phyloP scores from a whole-genome alignment of 1,140 invertebrate species.

The Liolophura sinensis region DNA sequence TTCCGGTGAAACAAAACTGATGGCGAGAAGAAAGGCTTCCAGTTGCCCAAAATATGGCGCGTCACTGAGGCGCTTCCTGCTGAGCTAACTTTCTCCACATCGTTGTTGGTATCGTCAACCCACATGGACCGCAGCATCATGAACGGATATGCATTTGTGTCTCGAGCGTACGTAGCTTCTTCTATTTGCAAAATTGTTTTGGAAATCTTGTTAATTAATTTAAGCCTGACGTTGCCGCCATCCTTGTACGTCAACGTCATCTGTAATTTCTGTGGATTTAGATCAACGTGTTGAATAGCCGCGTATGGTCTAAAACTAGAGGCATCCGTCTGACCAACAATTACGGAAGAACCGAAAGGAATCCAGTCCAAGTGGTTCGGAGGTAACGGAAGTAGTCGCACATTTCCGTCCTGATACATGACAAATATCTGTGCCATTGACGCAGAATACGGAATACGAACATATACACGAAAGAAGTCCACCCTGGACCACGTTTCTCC shows the following conservation, averaged over 20 bases:
- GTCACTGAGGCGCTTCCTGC: no score
- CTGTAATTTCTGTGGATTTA: neutral
- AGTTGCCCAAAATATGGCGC: no score
- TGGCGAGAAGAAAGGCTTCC: no score
- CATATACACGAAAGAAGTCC: neutral
- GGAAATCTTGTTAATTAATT: neutral
- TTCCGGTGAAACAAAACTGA: no score
- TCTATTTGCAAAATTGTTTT: slow-evolving; percentile 3
- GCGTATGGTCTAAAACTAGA: slow-evolving; percentile 3
- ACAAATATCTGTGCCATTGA: slow-evolving; percentile 8
- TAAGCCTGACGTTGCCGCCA: slow-evolving; percentile 3
- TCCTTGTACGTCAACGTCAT: slow-evolving; percentile 1
- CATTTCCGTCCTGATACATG: slow-evolving; percentile 7
- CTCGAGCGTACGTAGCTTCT: neutral
- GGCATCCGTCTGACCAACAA: slow-evolving; percentile 9
- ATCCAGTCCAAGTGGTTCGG: slow-evolving; percentile 4
- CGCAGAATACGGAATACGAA: neutral
- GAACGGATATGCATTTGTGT: slow-evolving; percentile 1
- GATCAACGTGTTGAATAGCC: slow-evolving; percentile 3
- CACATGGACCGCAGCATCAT: slow-evolving; percentile 7
- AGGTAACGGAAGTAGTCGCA: slow-evolving; percentile 1
- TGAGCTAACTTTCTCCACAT: slow-evolving; percentile 5
- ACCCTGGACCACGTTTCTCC: neutral
- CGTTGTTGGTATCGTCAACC: slow-evolving; percentile 8
- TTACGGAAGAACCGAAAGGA: slow-evolving; percentile 4